These are phyloP conservation scores for Galemys pyrenaicus DNA, from an alignment of 2,113 vertebrate genomes.

Conservation along the genomic window DNA sequence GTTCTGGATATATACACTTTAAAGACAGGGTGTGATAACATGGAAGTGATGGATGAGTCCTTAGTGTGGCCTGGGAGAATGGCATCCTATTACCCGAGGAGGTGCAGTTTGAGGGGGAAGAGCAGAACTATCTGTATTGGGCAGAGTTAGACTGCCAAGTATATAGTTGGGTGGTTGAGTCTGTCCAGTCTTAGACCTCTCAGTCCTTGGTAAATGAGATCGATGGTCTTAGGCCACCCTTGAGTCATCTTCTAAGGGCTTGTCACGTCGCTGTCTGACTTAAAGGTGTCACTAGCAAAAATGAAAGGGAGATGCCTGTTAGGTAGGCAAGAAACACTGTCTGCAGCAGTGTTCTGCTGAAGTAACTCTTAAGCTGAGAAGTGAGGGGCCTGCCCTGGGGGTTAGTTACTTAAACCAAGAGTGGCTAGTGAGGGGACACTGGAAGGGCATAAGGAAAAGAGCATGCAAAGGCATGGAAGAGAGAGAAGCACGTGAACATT, in stretches of 20 bases:
- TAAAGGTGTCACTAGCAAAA: neutral
- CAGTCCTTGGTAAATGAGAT: neutral
- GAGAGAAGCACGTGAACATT: neutral
- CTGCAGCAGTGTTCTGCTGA: neutral
- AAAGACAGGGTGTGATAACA: neutral
- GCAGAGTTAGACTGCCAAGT: neutral
- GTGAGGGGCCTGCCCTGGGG: neutral
- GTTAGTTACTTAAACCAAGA: neutral
- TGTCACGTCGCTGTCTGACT: neutral
- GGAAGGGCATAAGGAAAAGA: neutral
- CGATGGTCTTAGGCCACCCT: neutral
- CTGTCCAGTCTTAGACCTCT: neutral
- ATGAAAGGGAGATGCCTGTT: neutral
- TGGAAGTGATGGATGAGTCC: neutral
- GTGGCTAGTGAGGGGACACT: neutral
- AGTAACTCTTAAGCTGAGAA: neutral
- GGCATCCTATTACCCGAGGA: neutral
- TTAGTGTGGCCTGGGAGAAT: neutral
- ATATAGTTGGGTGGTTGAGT: neutral
- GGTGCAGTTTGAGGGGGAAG: neutral
- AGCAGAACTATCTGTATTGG: neutral
- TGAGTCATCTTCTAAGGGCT: neutral
- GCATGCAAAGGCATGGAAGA: neutral
- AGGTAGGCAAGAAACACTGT: neutral
- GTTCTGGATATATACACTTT: neutral